Evolutionary conservation across 2,113 vertebrate genomes (phyloP), one percentile per base, ranked within the genome.

Genomic region (Eira barbara): DNA sequence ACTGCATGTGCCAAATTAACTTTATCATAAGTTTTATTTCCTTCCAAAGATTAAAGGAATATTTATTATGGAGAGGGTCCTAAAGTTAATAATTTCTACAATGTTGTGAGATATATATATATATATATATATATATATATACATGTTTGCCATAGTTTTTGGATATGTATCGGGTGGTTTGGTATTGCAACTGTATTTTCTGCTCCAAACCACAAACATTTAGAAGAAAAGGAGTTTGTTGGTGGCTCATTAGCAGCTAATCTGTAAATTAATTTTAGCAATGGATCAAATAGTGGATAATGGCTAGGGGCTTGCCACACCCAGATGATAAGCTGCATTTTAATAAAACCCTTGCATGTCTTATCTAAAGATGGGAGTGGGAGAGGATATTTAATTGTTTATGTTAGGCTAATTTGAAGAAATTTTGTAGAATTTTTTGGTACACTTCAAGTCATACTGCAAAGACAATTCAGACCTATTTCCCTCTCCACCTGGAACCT

Each of bases 251-350:
- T 67, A 76, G 10, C 39, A 42, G 57, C 29, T 87, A 59, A 90
- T 92, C 42, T 65, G 84, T 71, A 61, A 97, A 86, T 34, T 71
- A 67, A 95, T 82, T 79, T 96, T 83, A 21, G 27, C 14, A 39
- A n/a, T 34, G 17, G n/a, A 34, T 61, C 11, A 69, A 91, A 87
- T 90, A 85, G 25, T 36, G 91, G 13, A 20, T 71, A 73, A 55
- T 76, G 78, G 29, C 55, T 39, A 61, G 23, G 52, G 45, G 1
- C 20, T 39, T 90, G 23, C 25, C 36, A 47, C 59, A 78, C 20
- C 27, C 39, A 97, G 49, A 59, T 57, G 90, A 85, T n/a, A 69
- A 31, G 17, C 9, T 89, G 2, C 14, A 81, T 92, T 81, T 96
- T 80, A 65, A 87, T 82, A 80, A 93, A 94, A 12, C 45, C 39